Base-by-base conservation (phyloP, 2,797 vertebrate genomes). In the Eptatretus atami region DNA sequence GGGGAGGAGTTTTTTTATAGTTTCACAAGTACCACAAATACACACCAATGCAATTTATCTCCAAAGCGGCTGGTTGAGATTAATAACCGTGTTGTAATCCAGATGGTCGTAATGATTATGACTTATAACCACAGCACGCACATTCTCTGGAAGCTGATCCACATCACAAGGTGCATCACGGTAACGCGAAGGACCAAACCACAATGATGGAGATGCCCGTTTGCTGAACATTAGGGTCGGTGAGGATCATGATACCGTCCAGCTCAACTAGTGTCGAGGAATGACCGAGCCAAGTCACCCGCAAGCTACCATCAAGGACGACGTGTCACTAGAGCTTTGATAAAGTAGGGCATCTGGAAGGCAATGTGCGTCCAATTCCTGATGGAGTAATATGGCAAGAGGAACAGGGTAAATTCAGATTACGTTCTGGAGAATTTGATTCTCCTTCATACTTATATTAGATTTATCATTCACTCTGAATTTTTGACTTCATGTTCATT, bases 61-160 rank as follows among this genome's bases (percentile, higher is more conserved):
- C 85, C 86, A 0, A 94, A 95, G 15, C 84, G 82, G n/a, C 2
- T 68, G 66, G 0, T 95, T 95, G 13, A 96, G 72, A 1, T 76
- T 75, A 0, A 66, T 53, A 54, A 96, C 84, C 0, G 76, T 79
- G 64, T 70, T 73, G 60, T 72, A 73, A 68, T 95, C 90, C 74
- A 96, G 74, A 53, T 95, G 90, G 66, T 96, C 90, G 0, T 88
- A 95, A 69, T 95, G 90, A 13, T 75, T 82, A 67, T 95, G 90
- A 69, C 86, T 94, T 73, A 96, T 88, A 65, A 95, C 53, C 1
- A 96, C 85, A 0, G 85, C 90, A 1, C 95, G 79, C 1, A 96
- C 77, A 57, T 60, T 73, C 57, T 61, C 57, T 24, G 90, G 90
- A 19, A 96, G 79, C 72, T 92, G 77, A 10, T 75, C 75, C 15